These are phyloP conservation scores for Lutjanus erythropterus DNA, from an alignment of 2,113 vertebrate species.

Conservation along the genomic window DNA sequence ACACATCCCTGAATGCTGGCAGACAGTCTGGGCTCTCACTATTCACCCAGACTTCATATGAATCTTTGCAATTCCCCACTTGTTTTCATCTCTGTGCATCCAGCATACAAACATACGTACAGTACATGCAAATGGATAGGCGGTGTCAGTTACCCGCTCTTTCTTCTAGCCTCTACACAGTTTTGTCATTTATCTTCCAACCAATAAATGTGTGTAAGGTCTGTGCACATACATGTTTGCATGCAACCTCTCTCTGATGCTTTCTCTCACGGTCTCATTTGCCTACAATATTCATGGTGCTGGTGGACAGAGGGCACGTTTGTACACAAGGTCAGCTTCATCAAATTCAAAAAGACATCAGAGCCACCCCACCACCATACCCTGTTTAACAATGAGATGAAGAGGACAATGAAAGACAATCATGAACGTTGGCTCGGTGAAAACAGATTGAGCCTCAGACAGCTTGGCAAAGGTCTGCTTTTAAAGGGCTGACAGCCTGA, in stretches of 20 bases:
- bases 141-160: constrained; percentile 45
- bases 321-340: constrained; percentile 70
- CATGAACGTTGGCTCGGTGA: constrained; percentile 52
- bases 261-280: constrained; percentile 52
- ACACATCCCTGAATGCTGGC: constrained; percentile 77
- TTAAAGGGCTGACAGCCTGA: constrained; percentile 68
- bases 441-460: constrained; percentile 57
- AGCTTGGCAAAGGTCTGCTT: constrained; percentile 68
- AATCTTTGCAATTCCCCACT: constrained; percentile 51
- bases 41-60: constrained; percentile 66
- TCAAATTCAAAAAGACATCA: constrained; percentile 66
- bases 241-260: constrained; percentile 31
- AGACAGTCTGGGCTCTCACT: constrained; percentile 69
- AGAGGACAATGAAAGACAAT: constrained; percentile 66
- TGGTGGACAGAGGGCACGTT: constrained; percentile 64
- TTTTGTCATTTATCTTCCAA: constrained; percentile 62
- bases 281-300: constrained; percentile 36
- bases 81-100: constrained; percentile 43
- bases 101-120: constrained; percentile 42
- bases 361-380: constrained; percentile 37
- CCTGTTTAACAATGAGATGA: constrained; percentile 67
- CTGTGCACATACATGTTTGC: constrained; percentile 18
- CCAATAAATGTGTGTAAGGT: constrained; percentile 14
- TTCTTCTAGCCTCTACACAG: constrained; percentile 16
- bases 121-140: constrained; percentile 62